Evolutionary conservation across 2,888 invertebrate genomes (phyloP), one percentile per base, ranked within the genome.

Genomic region (Mesoligia furuncula): DNA sequence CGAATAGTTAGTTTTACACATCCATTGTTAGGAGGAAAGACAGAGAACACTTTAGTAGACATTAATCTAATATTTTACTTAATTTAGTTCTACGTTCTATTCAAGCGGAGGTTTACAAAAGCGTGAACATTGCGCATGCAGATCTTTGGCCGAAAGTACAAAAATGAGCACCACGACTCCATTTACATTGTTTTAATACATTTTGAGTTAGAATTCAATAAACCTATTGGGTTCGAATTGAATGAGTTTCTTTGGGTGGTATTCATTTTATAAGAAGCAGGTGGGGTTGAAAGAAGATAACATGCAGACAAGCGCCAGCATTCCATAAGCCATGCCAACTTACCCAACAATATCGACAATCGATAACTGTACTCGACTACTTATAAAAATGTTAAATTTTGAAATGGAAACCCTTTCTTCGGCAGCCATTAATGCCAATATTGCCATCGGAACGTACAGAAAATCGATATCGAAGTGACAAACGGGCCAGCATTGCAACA

Each of bases 391-490:
- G 91, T 89, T 92, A 95, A 79, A 93, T 95, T 96, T 95, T 92
- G 91, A 93, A 94, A 93, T 88, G 91, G 96, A 93, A 95, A 95
- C 93, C 93, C 96, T 96, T 96, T 96, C 96, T 88, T 93, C 94
- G 94, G 96, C 96, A 94, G 95, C 96, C 96, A 96, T 96, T 95
- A 94, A 95, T 93, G 96, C 95, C 95, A 96, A 96, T 94, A 90
- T 88, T 85, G 79, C 89, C 90, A 90, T 91, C 88, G 90, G 89
- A 89, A 90, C 90, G 94, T 94, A 94, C 94, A 95, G 94, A 91
- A 92, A 94, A 93, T 92, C 93, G 93, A 95, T 95, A 96, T 96
- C 96, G 96, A 96, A 93, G 93, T 94, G 93, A 93, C 90, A 94
- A 90, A 93, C 93, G 94, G 94, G 93, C 92, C 93, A 94, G 94